Base-by-base conservation (phyloP, 1,140 invertebrate genomes). In the Chlorops oryzae region DNA sequence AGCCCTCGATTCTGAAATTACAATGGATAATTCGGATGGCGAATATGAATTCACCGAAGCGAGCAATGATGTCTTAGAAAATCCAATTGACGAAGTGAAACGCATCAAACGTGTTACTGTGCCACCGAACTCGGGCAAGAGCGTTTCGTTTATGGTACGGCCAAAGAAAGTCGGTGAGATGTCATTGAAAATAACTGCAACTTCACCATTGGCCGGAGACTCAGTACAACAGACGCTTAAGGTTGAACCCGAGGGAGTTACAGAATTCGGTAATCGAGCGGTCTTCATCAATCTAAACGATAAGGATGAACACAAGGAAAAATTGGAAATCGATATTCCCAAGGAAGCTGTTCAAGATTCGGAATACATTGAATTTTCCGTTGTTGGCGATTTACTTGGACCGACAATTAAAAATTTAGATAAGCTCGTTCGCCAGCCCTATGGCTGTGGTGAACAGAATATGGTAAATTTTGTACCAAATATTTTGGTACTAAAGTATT, bases 381-480 rank as follows among this genome's bases (percentile, higher is more conserved):
- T 81, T 22, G 81, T 89, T 50, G 85, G 85, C 21, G 87, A 90
- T 70, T 79, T 91, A 20, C 64, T 91, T 21, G 87, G 87, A 3
- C 81, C 86, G 2, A 82, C 83, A 22, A 81, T 91, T n/a, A 79
- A 81, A 18, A 87, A 90, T 66, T 68, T 90, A 15, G 83, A 85
- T 17, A 81, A 82, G 52, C 73, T 96, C 10, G 80, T 96, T 10
- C 79, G 80, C 63, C 83, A 92, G 78, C 92, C 93, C 1, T 89
- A 84, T 56, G 92, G 90, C 2, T 96, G 93, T 73, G 92, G 92
- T 24, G 93, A 96, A 77, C 93, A 96, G 70, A 96, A 96, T 65
- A 92, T 96, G 87, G 73, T 94, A 0, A 90, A 91, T 61, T 89
- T 95, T 63, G 89, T 95, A 13, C 91, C 92, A 3, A 92, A 92